Percentiles rank a stretch among this genome's conserved stretches.
Conservation (phyloP, 2,888 invertebrate species). For the Gandaritis pyraliata region DNA sequence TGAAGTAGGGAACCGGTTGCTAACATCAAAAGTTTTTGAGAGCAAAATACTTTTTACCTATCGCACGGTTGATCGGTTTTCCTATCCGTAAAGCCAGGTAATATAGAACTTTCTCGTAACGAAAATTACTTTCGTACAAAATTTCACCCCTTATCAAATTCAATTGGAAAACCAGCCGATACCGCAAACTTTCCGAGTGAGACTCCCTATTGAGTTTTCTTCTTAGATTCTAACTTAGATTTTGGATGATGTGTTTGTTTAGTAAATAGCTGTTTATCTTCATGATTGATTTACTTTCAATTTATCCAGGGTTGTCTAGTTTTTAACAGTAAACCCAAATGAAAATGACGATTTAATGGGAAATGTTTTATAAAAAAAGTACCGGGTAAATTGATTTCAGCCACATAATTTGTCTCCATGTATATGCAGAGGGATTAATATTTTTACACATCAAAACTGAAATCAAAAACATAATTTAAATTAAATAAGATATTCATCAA, state of each 20-base stretch:
- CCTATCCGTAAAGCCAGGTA: constrained; percentile 56
- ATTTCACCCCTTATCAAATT: constrained; percentile 65
- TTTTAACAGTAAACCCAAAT: background rate
- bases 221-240: constrained; percentile 42
- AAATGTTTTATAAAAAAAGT: background rate
- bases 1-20: constrained; percentile 26
- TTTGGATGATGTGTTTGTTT: constrained; percentile 37
- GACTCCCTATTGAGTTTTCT: constrained; percentile 52
- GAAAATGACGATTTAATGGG: background rate
- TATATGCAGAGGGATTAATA: too few species aligned
- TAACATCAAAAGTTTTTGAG: constrained; percentile 36
- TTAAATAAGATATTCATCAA: too few species aligned
- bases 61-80: constrained; percentile 51
- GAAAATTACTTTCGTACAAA: constrained; percentile 60
- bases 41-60: constrained; percentile 51
- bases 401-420: too few species aligned
- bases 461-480: too few species aligned
- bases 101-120: constrained; percentile 52
- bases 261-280: constrained; percentile 26
- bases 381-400: too few species aligned
- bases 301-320: constrained; percentile 1
- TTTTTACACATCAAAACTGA: too few species aligned
- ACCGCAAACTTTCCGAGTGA: constrained; percentile 54
- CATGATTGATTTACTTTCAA: constrained; percentile 23
- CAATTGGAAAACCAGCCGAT: constrained; percentile 57